These are phyloP conservation scores for Beaufortia kweichowensis DNA, from an alignment of 2,113 vertebrate species.

Conservation along the genomic window DNA sequence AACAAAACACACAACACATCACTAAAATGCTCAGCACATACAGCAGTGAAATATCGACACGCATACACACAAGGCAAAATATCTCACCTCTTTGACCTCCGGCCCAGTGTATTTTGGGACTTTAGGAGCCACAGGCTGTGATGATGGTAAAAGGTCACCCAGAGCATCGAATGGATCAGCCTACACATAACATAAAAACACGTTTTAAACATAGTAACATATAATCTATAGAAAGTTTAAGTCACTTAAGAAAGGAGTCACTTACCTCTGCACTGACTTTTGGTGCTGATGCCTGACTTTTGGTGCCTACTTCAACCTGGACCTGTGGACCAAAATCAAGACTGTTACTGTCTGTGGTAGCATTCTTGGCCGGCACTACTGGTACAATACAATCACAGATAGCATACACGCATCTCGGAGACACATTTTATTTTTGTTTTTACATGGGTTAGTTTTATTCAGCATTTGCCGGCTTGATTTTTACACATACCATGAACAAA, in stretches of 20 bases:
- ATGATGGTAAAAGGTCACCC: constrained; percentile 64
- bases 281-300: constrained; percentile 46
- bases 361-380: not conserved
- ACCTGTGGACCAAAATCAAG: constrained; percentile 63
- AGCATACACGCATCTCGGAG: not conserved
- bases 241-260: no score
- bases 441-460: no score
- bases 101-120: constrained; percentile 66
- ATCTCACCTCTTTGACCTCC: constrained; percentile 69
- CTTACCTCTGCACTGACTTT: constrained; percentile 64
- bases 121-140: constrained; percentile 43
- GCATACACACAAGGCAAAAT: no score
- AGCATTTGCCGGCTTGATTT: no score
- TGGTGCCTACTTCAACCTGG: constrained; percentile 64
- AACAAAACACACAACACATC: constrained; percentile 15
- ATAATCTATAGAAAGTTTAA: constrained; percentile 1
- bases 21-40: not conserved
- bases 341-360: not conserved
- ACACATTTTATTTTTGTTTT: no score
- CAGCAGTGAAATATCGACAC: not conserved
- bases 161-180: constrained; percentile 69
- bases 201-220: constrained; percentile 26
- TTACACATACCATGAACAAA: no score
- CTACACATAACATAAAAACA: constrained; percentile 62
- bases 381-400: not conserved